Evolutionary conservation across 64 coral and sea anemone species (phyloP), one percentile per base, ranked within the genome.

Genomic region (Actinia equina): DNA sequence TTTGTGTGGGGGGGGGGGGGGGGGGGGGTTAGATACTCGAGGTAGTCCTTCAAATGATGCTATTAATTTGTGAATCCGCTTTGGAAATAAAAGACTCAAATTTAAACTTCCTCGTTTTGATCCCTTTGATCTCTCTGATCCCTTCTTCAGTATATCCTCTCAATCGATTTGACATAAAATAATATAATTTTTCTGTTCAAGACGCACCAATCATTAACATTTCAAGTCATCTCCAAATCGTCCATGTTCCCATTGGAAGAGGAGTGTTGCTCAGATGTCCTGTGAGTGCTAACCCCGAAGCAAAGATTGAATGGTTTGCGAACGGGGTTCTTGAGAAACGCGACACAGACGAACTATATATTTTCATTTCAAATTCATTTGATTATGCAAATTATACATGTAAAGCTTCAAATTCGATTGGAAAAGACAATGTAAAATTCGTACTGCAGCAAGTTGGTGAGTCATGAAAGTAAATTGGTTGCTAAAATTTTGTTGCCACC

Each of bases 361-460:
- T 85, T 23, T 52, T 43, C 51, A 63, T 85, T 42, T 3, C 17
- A 63, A 61, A 57, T 43, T 6, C 44, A 7, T 44, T 17, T 37
- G 83, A 85, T 18, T 85, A 85, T 85, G 55, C 30, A 26, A 85
- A 57, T 9, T 85, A 85, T 45, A 60, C 59, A 18, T 85, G 83
- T 19, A 53, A 58, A 16, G 83, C 83, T 19, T 42, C 52, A 26
- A 85, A 85, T 7, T 19, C 52, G 10, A 42, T 85, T 58, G 83
- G 83, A 63, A 85, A 27, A 17, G 83, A 85, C 25, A 43, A 85
- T 26, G 83, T 17, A 18, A 85, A 26, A 41, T 85, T 85, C 42
- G 55, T 85, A 8, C 26, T 85, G 22, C 26, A 60, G 20, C 22
- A 85, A 85, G 83, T 85, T 18, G 83, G 83, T 85, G 15, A 85